Evolutionary conservation across 1,140 invertebrate species (phyloP), one percentile per base, ranked within the genome.

Genomic region (Bombyx mandarina): DNA sequence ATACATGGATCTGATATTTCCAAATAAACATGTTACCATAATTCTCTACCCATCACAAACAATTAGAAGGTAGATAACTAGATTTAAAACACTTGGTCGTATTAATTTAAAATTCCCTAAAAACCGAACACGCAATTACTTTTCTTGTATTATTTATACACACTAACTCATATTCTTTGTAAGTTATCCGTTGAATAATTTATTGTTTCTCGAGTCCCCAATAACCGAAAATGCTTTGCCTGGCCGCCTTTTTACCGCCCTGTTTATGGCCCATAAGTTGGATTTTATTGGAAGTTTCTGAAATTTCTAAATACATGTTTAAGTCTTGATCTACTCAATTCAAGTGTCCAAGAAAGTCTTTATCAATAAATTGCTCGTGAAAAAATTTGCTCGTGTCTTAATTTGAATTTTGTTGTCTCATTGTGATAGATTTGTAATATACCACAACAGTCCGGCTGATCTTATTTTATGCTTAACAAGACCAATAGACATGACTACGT

Each of bases 131-230:
- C 8, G 22, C 50, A 35, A 51, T 51, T 42, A 26, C 50, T 8
- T 51, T 51, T 51, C 10, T 51, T 5, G 22, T 42, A 51, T 8
- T 51, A 50, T 18, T 8, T 51, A 50, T 18, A 10, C 50, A 35
- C 50, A 26, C 22, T 51, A 9, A 51, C 26, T 51, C 50, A 51
- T 51, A 51, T 51, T n/a, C 7, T 51, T 51, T 51, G 50, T 51
- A 51, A 51, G 50, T 51, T 51, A 51, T 35, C 10, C 7, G 8
- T 35, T 10, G 50, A 35, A 51, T 35, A 51, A 51, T 51, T 51
- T 51, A 51, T 51, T 35, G 50, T 22, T 51, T 22, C 50, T 18
- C 22, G 50, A 51, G 50, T 51, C 18, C 50, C 4, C 50, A 51
- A 51, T 51, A 51, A 51, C 18, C 22, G 50, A 35, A 51, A 51